These are phyloP conservation scores for Delichon dasypus DNA, from an alignment of 2,797 vertebrate species.

Conservation along the genomic window DNA sequence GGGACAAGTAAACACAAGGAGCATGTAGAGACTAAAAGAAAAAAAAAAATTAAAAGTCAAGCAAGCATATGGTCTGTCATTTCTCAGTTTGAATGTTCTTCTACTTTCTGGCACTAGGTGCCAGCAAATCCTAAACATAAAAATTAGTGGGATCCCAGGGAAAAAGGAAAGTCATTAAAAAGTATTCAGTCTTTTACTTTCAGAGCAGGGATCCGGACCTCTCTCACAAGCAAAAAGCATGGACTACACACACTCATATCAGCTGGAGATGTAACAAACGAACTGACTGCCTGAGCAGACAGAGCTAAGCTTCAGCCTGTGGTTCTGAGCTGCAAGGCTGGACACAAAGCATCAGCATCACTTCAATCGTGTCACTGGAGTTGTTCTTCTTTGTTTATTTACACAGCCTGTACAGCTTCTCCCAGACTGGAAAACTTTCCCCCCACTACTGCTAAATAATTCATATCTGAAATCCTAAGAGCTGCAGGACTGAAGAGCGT, in stretches of 20 bases:
- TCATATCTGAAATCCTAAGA: not conserved
- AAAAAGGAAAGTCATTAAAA: not conserved
- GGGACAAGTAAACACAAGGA: not conserved
- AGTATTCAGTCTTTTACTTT: not conserved
- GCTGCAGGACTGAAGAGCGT: not conserved
- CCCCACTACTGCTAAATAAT: not conserved
- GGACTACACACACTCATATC: not conserved
- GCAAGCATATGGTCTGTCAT: not conserved
- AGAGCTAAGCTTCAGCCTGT: not conserved
- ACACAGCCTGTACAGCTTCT: not conserved
- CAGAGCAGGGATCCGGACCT: not conserved
- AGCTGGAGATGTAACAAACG: not conserved
- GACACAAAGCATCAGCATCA: not conserved
- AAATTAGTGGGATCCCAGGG: not conserved
- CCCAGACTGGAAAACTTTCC: not conserved
- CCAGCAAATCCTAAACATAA: conserved; percentile 16
- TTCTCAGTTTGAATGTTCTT: not conserved
- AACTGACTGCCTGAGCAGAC: not conserved
- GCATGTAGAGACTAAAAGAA: not conserved
- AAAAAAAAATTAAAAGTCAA: not conserved
- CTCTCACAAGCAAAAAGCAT: not conserved
- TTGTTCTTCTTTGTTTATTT: not conserved
- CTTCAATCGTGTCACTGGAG: not conserved
- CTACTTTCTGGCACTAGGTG: not conserved
- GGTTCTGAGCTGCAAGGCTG: not conserved